phyloP scores from a whole-genome alignment of 2,113 vertebrate genomes.

The Tachysurus vachellii region DNA sequence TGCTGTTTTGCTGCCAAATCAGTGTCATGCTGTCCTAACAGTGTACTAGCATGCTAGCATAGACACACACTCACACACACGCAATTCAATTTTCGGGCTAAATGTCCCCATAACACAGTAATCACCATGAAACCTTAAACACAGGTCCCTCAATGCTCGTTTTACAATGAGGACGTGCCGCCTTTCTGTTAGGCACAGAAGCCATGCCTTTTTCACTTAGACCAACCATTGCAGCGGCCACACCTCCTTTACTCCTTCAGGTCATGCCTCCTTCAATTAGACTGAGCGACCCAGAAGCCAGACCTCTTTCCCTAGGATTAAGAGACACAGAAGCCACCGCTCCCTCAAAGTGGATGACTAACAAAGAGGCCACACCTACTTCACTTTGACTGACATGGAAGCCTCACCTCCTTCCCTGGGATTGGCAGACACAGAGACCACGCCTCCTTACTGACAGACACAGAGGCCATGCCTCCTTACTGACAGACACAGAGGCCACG shows the following conservation, averaged over 20 bases:
- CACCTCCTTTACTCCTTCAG: background rate
- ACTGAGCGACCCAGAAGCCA: background rate
- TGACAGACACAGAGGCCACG: background rate
- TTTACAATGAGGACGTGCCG: no score
- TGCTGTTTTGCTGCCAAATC: conserved; percentile 1
- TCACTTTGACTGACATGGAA: background rate
- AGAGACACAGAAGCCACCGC: background rate
- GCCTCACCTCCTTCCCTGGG: background rate
- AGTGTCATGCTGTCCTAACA: background rate
- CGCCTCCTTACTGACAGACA: background rate
- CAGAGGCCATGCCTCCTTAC: background rate
- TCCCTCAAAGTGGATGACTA: background rate
- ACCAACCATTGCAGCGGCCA: background rate
- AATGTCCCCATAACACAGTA: background rate
- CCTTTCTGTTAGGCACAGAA: background rate
- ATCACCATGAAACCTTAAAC: background rate
- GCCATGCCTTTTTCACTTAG: no score
- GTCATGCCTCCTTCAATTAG: background rate
- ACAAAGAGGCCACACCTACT: background rate
- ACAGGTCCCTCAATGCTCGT: background rate
- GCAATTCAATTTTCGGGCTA: background rate
- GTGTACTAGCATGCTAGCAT: background rate
- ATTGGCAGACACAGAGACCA: background rate
- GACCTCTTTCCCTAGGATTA: background rate
- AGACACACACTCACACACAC: conserved; percentile 9